Evolutionary conservation across 37 sponge, comb jelly and placozoan genomes (phyloP).

Genomic region (Aplysina aerophoba): DNA sequence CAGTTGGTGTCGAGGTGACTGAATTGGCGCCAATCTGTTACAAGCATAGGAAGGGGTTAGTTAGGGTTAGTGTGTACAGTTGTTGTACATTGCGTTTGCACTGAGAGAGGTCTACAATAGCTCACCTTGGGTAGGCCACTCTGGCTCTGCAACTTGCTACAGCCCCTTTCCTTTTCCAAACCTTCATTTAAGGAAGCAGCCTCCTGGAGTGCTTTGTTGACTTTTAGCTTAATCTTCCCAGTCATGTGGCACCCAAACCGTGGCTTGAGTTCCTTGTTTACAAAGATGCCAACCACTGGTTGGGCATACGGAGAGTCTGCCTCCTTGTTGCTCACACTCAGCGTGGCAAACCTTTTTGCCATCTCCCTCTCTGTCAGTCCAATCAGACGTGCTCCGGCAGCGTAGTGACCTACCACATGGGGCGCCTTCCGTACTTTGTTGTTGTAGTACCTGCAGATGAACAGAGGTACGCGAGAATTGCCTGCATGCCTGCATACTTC

Average conservation of each 20-base stretch:
- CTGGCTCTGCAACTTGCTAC: background rate
- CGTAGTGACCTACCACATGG: constrained; percentile 83
- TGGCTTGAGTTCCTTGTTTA: background rate
- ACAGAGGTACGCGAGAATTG: no score
- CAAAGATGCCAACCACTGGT: constrained; percentile 45
- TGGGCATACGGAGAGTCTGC: constrained; percentile 82
- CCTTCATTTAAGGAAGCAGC: background rate
- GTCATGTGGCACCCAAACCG: background rate
- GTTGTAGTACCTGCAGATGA: constrained; percentile 45
- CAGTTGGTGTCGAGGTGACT: no score
- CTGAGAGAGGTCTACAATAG: no score
- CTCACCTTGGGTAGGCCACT: no score
- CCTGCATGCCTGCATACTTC: no score
- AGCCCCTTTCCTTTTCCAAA: background rate
- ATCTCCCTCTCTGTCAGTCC: constrained; percentile 79
- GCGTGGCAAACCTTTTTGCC: constrained; percentile 64
- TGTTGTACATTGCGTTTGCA: no score
- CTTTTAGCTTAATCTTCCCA: constrained; percentile 55
- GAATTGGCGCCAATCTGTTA: no score
- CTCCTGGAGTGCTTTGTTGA: background rate
- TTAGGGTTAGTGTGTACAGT: no score
- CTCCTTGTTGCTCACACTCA: constrained; percentile 49
- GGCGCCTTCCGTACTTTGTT: constrained; percentile 74
- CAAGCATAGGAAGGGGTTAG: no score
- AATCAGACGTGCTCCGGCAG: constrained; percentile 76